A percentile compares a stretch with the other conserved stretches of the same genome.
phyloP scores from a whole-genome alignment of 2,888 invertebrate species.

The Loripinus fragilis region DNA sequence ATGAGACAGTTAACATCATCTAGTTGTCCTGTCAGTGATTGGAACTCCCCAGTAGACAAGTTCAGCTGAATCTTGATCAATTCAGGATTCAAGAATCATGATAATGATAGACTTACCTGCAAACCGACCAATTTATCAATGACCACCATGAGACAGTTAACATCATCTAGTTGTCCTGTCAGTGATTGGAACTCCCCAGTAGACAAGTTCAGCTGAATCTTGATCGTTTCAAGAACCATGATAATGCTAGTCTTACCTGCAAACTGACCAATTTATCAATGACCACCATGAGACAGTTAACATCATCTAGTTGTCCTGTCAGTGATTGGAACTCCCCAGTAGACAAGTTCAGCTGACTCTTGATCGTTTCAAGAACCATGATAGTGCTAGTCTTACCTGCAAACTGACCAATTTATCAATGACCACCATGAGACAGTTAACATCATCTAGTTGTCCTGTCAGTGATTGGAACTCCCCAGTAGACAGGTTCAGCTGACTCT shows the following conservation, averaged over 20 bases:
- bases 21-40: conserved; percentile 75
- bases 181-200: conserved; percentile 78
- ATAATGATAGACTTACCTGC: too few relatives aligned
- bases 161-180: conserved; percentile 73
- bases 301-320: conserved; percentile 73
- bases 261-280: conserved; percentile 76
- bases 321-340: conserved; percentile 78
- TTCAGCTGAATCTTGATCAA: conserved; percentile 79
- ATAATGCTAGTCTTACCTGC: too few relatives aligned
- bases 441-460: conserved; percentile 73
- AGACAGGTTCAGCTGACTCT: too few relatives aligned
- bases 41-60: conserved; percentile 79
- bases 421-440: conserved; percentile 69
- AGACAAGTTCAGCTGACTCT: too few relatives aligned
- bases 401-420: conserved; percentile 76
- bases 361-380: too few relatives aligned
- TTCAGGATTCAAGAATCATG: too few relatives aligned
- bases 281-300: conserved; percentile 69
- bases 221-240: too few relatives aligned
- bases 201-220: too few relatives aligned
- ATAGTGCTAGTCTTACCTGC: too few relatives aligned
- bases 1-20: conserved; percentile 71
- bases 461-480: conserved; percentile 78
- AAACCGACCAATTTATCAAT: conserved; percentile 76
- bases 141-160: conserved; percentile 69